A percentile compares a stretch with the other conserved stretches of the same genome.
phyloP scores from a whole-genome alignment of 53 echinoderm and acorn worm species.

The Antedon mediterranea region DNA sequence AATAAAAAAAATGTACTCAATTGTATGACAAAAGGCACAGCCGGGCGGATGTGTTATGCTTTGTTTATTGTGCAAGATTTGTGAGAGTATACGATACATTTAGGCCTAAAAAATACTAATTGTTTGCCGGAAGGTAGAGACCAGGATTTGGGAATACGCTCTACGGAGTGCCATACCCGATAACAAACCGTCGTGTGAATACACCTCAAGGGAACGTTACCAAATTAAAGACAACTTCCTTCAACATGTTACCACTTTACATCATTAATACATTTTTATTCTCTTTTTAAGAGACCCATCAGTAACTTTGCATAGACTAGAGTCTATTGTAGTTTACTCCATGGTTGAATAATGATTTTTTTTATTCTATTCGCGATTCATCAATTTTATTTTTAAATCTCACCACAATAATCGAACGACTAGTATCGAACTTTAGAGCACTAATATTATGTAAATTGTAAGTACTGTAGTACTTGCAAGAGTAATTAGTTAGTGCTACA shows the following conservation, averaged over 20 bases:
- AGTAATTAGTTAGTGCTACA: not conserved
- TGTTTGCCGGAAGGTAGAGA: not conserved
- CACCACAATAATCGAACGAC: too few relatives aligned
- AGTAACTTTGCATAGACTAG: too few relatives aligned
- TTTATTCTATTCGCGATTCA: too few relatives aligned
- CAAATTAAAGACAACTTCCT: not conserved
- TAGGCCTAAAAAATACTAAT: not conserved
- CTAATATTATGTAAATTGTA: not conserved
- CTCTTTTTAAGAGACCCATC: too few relatives aligned
- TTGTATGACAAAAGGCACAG: not conserved
- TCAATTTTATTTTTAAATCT: too few relatives aligned
- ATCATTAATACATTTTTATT: too few relatives aligned
- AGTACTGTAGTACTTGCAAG: not conserved
- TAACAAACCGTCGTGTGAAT: not conserved
- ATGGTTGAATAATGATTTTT: too few relatives aligned
- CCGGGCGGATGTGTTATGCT: not conserved
- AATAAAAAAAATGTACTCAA: not conserved
- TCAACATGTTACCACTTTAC: not conserved
- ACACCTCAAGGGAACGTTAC: not conserved
- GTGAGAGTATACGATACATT: not conserved
- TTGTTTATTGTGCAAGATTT: not conserved
- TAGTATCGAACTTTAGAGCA: too few relatives aligned
- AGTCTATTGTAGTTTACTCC: too few relatives aligned
- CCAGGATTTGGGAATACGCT: not conserved
- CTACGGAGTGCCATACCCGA: not conserved